Conservation (phyloP, 2,888 invertebrate species). For the Sclerodermus sp. region DNA sequence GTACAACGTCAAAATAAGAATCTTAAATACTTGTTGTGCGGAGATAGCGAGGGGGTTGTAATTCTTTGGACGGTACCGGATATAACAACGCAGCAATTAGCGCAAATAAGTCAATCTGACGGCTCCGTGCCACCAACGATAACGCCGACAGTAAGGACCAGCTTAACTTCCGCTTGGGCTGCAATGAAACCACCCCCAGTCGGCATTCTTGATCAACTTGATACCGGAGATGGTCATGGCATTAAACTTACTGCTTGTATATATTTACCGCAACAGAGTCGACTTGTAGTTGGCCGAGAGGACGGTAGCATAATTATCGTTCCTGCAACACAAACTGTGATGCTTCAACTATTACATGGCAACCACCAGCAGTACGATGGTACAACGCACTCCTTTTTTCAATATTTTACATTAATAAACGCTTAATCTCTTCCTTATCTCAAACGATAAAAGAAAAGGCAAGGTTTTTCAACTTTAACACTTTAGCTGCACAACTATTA, state of each 20-base stretch:
- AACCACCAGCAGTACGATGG: slow-evolving; percentile 80
- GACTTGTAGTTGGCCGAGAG: slow-evolving; percentile 90
- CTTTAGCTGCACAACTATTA: too few relatives aligned
- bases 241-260: slow-evolving; percentile 90
- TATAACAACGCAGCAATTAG: slow-evolving; percentile 67
- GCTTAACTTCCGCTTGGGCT: slow-evolving; percentile 85
- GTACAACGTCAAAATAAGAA: slow-evolving; percentile 70
- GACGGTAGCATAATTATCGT: slow-evolving; percentile 96
- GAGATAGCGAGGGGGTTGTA: slow-evolving; percentile 90
- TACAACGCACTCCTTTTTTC: slow-evolving; percentile 47
- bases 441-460: too few relatives aligned
- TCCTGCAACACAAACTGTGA: slow-evolving; percentile 93
- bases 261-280: slow-evolving; percentile 90
- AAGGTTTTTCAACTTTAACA: too few relatives aligned
- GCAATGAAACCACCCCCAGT: slow-evolving; percentile 85
- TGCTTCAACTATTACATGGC: slow-evolving; percentile 87
- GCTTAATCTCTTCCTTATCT: too few relatives aligned
- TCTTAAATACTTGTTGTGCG: slow-evolving; percentile 74
- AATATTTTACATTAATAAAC: slow-evolving; percentile 7
- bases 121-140: slow-evolving; percentile 61
- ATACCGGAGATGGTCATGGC: slow-evolving; percentile 71
- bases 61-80: slow-evolving; percentile 89
- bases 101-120: slow-evolving; percentile 65
- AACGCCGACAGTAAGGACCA: slow-evolving; percentile 78
- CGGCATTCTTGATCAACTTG: slow-evolving; percentile 88